A percentile compares a stretch with the other conserved stretches of the same genome.
These are phyloP conservation scores for Acrocephalus scirpaceus DNA, from an alignment of 2,797 vertebrate genomes.

Conservation along the genomic window DNA sequence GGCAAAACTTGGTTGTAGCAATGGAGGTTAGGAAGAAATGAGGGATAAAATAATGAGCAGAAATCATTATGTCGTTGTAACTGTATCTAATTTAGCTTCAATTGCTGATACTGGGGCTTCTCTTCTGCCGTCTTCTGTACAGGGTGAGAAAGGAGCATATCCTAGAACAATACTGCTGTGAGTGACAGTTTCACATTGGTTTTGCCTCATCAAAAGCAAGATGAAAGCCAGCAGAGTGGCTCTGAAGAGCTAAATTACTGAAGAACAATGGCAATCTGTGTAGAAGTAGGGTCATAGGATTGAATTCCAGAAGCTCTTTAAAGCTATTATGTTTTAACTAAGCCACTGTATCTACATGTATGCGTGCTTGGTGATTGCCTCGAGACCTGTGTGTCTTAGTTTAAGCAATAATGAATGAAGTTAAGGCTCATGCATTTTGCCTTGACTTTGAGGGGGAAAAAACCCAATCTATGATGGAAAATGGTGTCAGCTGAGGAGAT, in stretches of 20 bases:
- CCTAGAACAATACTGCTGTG: neutral
- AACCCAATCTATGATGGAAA: neutral
- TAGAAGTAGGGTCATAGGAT: neutral
- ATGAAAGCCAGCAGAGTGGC: neutral
- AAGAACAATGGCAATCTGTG: neutral
- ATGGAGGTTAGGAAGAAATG: neutral
- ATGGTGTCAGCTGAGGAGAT: neutral
- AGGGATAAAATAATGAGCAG: neutral
- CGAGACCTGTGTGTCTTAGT: neutral
- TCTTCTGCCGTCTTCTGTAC: neutral
- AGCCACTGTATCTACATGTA: neutral
- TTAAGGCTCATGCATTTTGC: neutral
- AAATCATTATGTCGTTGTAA: neutral
- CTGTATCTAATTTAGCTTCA: slow-evolving; percentile 18
- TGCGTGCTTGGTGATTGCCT: neutral
- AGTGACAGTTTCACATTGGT: neutral
- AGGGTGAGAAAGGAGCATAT: neutral
- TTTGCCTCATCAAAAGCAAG: neutral
- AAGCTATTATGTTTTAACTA: neutral
- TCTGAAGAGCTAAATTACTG: neutral
- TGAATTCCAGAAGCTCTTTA: slow-evolving; percentile 3
- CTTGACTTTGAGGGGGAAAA: neutral
- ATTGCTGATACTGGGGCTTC: neutral
- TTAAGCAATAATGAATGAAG: neutral
- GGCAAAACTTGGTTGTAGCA: neutral